Conservation (phyloP, 1,140 invertebrate species). For the Drosophila subpulchrella region DNA sequence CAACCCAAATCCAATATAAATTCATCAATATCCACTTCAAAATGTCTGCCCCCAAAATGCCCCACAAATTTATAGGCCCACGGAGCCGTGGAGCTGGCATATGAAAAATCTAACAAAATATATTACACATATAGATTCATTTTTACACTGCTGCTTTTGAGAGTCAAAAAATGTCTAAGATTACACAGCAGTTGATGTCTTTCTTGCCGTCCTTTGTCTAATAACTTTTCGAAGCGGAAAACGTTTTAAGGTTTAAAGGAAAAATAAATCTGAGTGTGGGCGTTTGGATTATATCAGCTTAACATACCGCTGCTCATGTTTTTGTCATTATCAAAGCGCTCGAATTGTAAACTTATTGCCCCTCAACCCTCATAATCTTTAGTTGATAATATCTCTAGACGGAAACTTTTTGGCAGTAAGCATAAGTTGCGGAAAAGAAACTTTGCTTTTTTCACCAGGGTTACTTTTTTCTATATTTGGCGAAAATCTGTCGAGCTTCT, state of each 20-base stretch:
- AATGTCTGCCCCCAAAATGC: slow-evolving; percentile 30
- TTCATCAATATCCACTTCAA: slow-evolving; percentile 76
- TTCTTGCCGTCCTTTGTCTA: slow-evolving; percentile 47
- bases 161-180: slow-evolving; percentile 62
- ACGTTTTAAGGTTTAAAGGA: slow-evolving; percentile 39
- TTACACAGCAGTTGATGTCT: slow-evolving; percentile 76
- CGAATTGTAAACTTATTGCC: slow-evolving; percentile 46
- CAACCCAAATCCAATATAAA: slow-evolving; percentile 68
- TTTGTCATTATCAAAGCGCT: slow-evolving; percentile 54
- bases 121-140: slow-evolving; percentile 41
- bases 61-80: slow-evolving; percentile 32
- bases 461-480: neutral
- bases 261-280: slow-evolving; percentile 16
- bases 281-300: slow-evolving; percentile 31
- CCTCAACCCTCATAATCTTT: slow-evolving; percentile 23
- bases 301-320: slow-evolving; percentile 18
- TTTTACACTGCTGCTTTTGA: slow-evolving; percentile 28
- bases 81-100: slow-evolving; percentile 9
- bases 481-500: neutral
- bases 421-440: slow-evolving; percentile 33
- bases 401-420: slow-evolving; percentile 58
- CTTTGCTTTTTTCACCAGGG: slow-evolving; percentile 1
- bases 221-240: slow-evolving; percentile 60
- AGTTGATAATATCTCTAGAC: slow-evolving; percentile 34
- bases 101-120: slow-evolving; percentile 62